These are phyloP conservation scores for Nasonia oneida DNA, from an alignment of 2,888 invertebrate species.

Conservation along the genomic window DNA sequence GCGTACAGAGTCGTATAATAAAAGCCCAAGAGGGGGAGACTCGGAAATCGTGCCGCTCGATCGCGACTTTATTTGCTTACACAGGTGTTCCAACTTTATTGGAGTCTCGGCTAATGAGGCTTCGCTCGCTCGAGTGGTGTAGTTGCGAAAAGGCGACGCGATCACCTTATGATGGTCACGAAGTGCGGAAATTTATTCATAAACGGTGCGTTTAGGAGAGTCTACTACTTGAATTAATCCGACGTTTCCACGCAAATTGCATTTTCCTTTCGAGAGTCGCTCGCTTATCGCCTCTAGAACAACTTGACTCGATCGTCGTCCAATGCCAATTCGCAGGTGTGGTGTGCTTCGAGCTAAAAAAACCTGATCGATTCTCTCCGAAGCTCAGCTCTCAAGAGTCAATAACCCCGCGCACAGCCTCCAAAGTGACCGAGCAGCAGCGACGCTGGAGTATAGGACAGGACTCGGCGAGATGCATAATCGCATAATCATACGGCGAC, in stretches of 20 bases:
- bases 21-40: not conserved
- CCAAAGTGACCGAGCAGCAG: not conserved
- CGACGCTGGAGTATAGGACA: not conserved
- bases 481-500: slow-evolving; percentile 37
- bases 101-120: not conserved
- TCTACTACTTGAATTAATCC: not conserved
- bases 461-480: slow-evolving; percentile 41
- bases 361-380: not conserved
- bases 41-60: not conserved
- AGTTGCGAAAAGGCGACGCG: not conserved
- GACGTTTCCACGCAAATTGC: not conserved
- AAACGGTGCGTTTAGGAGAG: not conserved
- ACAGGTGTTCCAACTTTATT: slow-evolving; percentile 7
- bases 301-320: not conserved
- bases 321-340: not conserved
- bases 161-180: not conserved
- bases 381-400: not conserved
- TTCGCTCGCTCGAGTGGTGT: not conserved
- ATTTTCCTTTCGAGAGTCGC: not conserved
- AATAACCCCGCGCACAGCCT: not conserved
- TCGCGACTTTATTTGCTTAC: not conserved
- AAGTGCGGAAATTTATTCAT: not conserved
- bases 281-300: not conserved
- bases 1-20: not conserved
- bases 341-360: not conserved